Evolutionary conservation across 2,113 vertebrate genomes (phyloP), one percentile per base, ranked within the genome.

Genomic region (Dasyornis broadbenti): DNA sequence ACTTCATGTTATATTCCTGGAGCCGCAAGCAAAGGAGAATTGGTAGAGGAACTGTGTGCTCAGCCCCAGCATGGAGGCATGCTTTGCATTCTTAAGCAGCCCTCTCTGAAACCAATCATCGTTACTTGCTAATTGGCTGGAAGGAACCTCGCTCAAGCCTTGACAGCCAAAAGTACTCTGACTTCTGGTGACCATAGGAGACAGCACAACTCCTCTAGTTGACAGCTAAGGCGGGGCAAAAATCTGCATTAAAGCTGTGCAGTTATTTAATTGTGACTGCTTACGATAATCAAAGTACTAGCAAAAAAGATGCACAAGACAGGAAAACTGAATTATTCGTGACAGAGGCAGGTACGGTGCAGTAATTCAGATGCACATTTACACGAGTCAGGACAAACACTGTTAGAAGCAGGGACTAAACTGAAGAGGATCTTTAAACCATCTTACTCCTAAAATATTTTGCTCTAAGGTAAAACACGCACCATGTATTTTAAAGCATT

Each of bases 401-500:
- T 63, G 40, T 28, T 45, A 70, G 26, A 84, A 81, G 31, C 6
- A 1, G 42, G n/a, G 42, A 49, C 83, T 76, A 50, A 68, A 93
- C 0, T 40, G 61, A 60, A 79, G 49, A 95, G 90, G 86, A 82
- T 84, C 86, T 82, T 93, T 82, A 92, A 97, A 96, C 81, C 77
- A 56, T 90, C 85, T 89, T 60, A n/a, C 53, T 92, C 83, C 90
- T 89, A 88, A 95, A 89, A 93, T 89, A 93, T 91, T 96, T 91
- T 90, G 82, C 92, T 97, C 93, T 60, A 95, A 98, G 98, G 96
- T 97, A 91, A 97, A 95, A 86, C 97, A 97, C 64, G 96, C 98
- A 96, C 92, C 95, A 97, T 98, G 94, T 97, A 98, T 98, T 98
- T 99, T 98, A 98, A 98, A 98, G 98, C 97, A 98, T 98, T 96